These are phyloP conservation scores for Drosophila grimshawi DNA, from an alignment of 1,140 invertebrate species.

Conservation along the genomic window DNA sequence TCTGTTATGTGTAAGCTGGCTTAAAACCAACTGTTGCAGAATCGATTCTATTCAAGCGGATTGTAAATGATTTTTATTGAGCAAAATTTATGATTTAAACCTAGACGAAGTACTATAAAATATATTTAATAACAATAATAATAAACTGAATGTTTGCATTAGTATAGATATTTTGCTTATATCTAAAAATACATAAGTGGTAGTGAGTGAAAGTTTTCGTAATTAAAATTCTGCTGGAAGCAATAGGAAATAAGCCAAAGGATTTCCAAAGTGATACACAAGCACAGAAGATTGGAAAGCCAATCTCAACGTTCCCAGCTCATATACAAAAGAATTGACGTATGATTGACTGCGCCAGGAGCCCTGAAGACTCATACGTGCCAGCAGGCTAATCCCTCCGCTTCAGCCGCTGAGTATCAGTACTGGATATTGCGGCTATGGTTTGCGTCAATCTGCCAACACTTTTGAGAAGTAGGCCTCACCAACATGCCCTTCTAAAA, in stretches of 20 bases:
- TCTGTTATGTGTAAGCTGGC: background rate
- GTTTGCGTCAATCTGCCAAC: background rate
- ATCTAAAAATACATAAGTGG: background rate
- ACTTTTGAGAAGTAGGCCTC: background rate
- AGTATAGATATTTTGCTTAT: too few species aligned
- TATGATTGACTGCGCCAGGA: slow-evolving; percentile 3
- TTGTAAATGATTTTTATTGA: too few species aligned
- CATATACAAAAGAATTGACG: background rate
- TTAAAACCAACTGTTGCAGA: too few species aligned
- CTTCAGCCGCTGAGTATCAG: background rate
- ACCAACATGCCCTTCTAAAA: too few species aligned
- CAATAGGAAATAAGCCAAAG: background rate
- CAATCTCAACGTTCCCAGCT: background rate
- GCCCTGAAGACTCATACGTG: slow-evolving; percentile 1
- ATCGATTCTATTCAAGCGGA: too few species aligned
- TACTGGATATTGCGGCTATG: background rate
- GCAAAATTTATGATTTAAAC: too few species aligned
- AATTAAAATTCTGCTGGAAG: background rate
- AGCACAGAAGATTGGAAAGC: background rate
- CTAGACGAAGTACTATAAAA: too few species aligned
- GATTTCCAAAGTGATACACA: background rate
- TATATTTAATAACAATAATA: too few species aligned
- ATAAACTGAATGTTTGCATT: too few species aligned
- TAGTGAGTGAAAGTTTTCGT: background rate
- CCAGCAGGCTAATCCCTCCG: slow-evolving; percentile 10